Evolutionary conservation across 1,140 invertebrate species (phyloP).

Genomic region (Dreissena polymorpha): DNA sequence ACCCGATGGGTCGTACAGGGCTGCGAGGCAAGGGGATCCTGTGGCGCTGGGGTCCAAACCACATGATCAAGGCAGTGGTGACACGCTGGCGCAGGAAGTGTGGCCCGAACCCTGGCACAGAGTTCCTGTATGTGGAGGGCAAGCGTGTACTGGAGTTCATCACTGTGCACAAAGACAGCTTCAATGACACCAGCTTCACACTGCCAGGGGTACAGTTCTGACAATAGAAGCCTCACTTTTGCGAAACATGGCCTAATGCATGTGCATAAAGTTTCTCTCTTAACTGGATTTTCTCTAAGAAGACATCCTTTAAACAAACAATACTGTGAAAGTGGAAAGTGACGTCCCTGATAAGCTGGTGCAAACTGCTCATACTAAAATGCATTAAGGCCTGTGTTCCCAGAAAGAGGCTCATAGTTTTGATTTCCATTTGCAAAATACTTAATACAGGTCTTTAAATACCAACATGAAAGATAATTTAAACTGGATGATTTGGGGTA

Average conservation of each 20-base stretch:
- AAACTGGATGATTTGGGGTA: background rate
- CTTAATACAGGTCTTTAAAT: too few relatives aligned
- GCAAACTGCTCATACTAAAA: too few relatives aligned
- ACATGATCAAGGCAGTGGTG: conserved; percentile 78
- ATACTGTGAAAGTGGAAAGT: too few relatives aligned
- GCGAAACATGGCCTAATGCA: too few relatives aligned
- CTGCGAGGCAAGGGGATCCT: conserved; percentile 79
- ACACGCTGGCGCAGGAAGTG: conserved; percentile 75
- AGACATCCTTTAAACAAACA: too few relatives aligned
- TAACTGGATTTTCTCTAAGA: too few relatives aligned
- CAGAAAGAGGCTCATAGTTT: too few relatives aligned
- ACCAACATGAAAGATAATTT: background rate
- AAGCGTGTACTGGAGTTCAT: conserved; percentile 93
- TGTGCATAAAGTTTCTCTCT: too few relatives aligned
- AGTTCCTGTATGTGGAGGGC: conserved; percentile 77
- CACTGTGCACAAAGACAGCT: conserved; percentile 91
- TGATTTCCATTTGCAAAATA: too few relatives aligned
- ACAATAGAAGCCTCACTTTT: too few relatives aligned
- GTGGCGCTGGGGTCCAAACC: conserved; percentile 81
- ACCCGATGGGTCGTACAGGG: conserved; percentile 81
- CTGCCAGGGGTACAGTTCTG: conserved; percentile 85
- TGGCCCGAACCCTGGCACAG: conserved; percentile 70
- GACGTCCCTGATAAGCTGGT: too few relatives aligned
- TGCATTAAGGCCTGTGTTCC: too few relatives aligned
- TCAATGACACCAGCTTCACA: conserved; percentile 86